These are phyloP conservation scores for Acrobasis consociella DNA, from an alignment of 2,888 invertebrate genomes.

Conservation along the genomic window DNA sequence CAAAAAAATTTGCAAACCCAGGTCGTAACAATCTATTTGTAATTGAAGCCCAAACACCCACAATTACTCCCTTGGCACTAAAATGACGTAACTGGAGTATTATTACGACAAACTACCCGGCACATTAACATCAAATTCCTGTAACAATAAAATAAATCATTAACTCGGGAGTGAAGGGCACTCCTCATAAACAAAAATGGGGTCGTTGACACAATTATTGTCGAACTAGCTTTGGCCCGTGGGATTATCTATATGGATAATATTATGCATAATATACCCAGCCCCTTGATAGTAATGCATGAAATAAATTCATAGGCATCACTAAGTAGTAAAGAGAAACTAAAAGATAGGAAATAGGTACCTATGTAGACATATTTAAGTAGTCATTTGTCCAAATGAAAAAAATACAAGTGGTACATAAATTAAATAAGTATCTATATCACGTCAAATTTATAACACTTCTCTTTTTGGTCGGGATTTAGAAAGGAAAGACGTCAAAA, in stretches of 20 bases:
- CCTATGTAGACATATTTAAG: no score
- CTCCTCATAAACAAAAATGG: conserved; percentile 22
- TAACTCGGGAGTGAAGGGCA: conserved; percentile 23
- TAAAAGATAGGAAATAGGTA: no score
- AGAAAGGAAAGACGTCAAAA: no score
- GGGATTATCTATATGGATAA: not conserved
- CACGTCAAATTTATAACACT: no score
- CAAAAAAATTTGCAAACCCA: not conserved
- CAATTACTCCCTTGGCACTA: conserved; percentile 32
- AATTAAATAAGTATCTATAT: no score
- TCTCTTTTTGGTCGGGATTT: no score
- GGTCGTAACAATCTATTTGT: conserved; percentile 23
- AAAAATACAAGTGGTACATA: no score
- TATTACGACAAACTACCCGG: conserved; percentile 25
- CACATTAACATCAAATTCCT: conserved; percentile 23
- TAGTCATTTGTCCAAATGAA: no score
- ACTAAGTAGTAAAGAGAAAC: no score
- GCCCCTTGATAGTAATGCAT: no score
- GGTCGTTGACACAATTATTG: conserved; percentile 31
- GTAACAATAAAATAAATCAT: conserved; percentile 26
- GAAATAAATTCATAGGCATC: no score
- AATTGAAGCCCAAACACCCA: conserved; percentile 47
- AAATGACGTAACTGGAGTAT: conserved; percentile 17
- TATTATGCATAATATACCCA: not conserved
- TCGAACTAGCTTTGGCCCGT: conserved; percentile 28